Conservation (phyloP, 1,140 invertebrate genomes). For the Solen grandis region DNA sequence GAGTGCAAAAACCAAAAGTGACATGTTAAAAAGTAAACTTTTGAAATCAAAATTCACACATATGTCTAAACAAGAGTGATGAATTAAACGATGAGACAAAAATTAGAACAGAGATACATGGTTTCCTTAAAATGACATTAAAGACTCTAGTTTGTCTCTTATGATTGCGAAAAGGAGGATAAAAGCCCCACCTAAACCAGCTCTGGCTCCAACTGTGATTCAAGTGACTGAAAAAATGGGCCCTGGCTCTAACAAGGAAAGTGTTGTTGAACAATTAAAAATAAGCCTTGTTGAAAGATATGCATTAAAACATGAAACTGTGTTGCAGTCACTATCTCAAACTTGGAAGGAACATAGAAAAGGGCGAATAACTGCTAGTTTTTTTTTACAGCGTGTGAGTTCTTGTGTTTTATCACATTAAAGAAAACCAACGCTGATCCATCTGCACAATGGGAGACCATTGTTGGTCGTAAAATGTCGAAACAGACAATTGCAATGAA, state of each 20-base stretch:
- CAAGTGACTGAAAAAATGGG: not conserved
- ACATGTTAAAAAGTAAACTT: not conserved
- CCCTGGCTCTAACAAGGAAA: too few relatives aligned
- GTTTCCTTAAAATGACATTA: not conserved
- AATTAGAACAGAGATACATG: not conserved
- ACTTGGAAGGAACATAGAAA: constrained; percentile 1
- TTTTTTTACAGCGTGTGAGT: constrained; percentile 18
- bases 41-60: too few relatives aligned
- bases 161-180: not conserved
- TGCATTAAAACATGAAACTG: not conserved
- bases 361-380: constrained; percentile 9
- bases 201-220: not conserved
- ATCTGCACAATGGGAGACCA: not conserved
- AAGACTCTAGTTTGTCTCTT: constrained; percentile 2
- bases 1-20: too few relatives aligned
- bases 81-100: not conserved
- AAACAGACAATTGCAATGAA: too few relatives aligned
- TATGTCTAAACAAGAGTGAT: too few relatives aligned
- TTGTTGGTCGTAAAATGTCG: not conserved
- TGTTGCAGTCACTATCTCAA: not conserved
- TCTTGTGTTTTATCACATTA: not conserved
- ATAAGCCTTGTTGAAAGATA: too few relatives aligned
- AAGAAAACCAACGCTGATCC: not conserved
- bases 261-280: too few relatives aligned
- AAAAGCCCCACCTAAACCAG: not conserved